Evolutionary conservation across 2,888 invertebrate species (phyloP).

Genomic region (Enchytraeus crypticus): DNA sequence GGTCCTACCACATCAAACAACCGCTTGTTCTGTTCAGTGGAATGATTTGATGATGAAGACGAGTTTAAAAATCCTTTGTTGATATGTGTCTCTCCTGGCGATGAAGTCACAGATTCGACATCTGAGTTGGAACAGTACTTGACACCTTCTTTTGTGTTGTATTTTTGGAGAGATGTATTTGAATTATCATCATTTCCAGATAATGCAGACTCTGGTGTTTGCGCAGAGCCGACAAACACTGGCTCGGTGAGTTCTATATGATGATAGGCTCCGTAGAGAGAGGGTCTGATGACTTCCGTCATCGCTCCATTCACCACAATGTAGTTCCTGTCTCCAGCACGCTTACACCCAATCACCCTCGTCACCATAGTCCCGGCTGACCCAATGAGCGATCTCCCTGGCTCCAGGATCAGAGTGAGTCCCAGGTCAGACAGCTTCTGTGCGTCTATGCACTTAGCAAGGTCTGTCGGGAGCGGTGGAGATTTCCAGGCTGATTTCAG

Average conservation of each 20-base stretch:
- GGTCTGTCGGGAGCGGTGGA: neutral
- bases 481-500: no score
- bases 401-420: constrained; percentile 46
- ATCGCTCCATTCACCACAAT: constrained; percentile 47
- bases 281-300: constrained; percentile 48
- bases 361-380: constrained; percentile 40
- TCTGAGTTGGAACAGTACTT: neutral
- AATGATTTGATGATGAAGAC: no score
- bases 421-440: neutral
- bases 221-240: no score
- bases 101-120: no score
- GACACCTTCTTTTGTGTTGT: neutral
- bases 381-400: constrained; percentile 47
- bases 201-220: neutral
- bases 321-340: constrained; percentile 22
- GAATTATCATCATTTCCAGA: neutral
- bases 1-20: constrained; percentile 47
- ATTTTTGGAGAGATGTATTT: neutral
- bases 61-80: no score
- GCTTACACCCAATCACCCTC: constrained; percentile 43
- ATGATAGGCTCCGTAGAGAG: constrained; percentile 48
- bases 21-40: neutral
- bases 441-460: neutral
- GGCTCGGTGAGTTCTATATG: constrained; percentile 41
- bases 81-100: no score